These are phyloP conservation scores for Paradisaea rubra DNA, from an alignment of 2,113 vertebrate species.

Conservation along the genomic window DNA sequence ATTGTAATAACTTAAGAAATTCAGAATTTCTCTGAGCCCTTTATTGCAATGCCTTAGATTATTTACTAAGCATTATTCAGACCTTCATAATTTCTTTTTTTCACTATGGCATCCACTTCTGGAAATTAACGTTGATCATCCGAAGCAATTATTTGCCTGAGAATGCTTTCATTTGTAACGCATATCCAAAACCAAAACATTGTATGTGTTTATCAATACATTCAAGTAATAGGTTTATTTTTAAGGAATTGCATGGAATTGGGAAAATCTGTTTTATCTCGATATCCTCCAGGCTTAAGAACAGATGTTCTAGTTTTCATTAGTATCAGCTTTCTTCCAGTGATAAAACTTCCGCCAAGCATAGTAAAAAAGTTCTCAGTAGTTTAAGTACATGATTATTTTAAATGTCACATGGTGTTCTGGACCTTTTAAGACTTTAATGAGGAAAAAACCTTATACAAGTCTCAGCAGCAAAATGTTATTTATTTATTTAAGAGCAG, in stretches of 20 bases:
- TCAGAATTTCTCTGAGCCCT: neutral
- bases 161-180: neutral
- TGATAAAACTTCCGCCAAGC: neutral
- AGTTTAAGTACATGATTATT: conserved; percentile 4
- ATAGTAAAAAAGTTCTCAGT: neutral
- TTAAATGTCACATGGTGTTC: neutral
- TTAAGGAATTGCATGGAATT: neutral
- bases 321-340: neutral
- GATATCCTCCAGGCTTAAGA: neutral
- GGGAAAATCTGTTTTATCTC: neutral
- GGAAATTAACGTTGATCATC: neutral
- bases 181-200: neutral
- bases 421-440: neutral
- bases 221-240: neutral
- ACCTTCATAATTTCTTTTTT: neutral
- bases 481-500: neutral
- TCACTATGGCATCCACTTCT: neutral
- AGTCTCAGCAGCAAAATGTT: neutral
- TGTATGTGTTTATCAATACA: neutral
- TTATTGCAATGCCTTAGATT: neutral
- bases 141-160: neutral
- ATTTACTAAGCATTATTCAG: neutral
- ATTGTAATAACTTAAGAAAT: neutral
- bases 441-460: neutral
- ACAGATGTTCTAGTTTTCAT: neutral